Percentiles rank a stretch among this genome's conserved stretches.
phyloP scores from a whole-genome alignment of 2,797 vertebrate species.

The Lagocephalus sceleratus region DNA sequence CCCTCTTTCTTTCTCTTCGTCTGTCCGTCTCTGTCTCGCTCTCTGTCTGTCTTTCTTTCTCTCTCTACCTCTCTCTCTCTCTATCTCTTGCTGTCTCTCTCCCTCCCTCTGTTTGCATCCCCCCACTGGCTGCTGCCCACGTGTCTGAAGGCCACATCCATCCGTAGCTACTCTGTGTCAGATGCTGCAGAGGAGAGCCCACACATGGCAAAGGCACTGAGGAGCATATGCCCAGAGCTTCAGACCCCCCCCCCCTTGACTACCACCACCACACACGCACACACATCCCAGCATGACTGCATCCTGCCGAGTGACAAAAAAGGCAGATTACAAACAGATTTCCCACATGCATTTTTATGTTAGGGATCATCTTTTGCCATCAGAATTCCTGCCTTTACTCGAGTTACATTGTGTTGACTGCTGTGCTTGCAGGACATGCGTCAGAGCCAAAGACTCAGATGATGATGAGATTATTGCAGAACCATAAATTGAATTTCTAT shows the following conservation, averaged over 20 bases:
- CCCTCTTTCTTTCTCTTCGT: slow-evolving; percentile 16
- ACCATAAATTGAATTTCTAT: not conserved
- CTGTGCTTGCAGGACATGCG: not conserved
- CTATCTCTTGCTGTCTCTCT: slow-evolving; percentile 7
- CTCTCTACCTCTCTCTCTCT: slow-evolving; percentile 18
- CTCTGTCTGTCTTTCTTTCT: slow-evolving; percentile 7
- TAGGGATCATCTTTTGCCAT: slow-evolving; percentile 4
- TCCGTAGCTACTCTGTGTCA: slow-evolving; percentile 37
- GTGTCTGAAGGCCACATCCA: slow-evolving; percentile 48
- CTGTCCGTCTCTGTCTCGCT: slow-evolving; percentile 17
- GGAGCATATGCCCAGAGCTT: slow-evolving; percentile 54
- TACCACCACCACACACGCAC: not conserved
- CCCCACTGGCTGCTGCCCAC: slow-evolving; percentile 51
- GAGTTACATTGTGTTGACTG: not conserved
- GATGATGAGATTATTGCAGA: no score
- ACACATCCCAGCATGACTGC: not conserved
- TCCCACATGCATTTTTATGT: slow-evolving; percentile 1
- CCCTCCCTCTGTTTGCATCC: slow-evolving; percentile 18
- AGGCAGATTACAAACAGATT: slow-evolving; percentile 1
- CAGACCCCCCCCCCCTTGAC: slow-evolving; percentile 4
- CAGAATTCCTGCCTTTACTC: not conserved
- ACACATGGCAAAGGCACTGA: slow-evolving; percentile 42
- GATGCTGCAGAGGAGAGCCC: slow-evolving; percentile 51
- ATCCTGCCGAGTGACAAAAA: no score
- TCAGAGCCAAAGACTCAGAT: not conserved